Base-by-base conservation (phyloP, 2,888 invertebrate genomes). In the Drosophila barbarae region DNA sequence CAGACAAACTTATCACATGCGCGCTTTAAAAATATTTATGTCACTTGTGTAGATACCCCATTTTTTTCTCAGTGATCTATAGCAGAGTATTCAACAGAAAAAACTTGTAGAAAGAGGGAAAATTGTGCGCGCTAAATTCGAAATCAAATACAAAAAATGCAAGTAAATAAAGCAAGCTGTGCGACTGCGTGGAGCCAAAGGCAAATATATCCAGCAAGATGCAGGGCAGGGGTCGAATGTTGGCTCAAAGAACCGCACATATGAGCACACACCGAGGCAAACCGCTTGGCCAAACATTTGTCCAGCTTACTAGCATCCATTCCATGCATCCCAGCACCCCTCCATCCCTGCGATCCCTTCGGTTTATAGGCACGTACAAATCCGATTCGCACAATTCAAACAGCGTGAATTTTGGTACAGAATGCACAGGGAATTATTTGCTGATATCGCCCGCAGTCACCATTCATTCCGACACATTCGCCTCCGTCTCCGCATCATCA, bases 331-430 rank as follows among this genome's bases (percentile, higher is more conserved):
- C 44, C 36, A 5, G 18, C 23, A 3, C 12, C 35, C 21, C 13
- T 3, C 2, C 15, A n/a, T 12, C 21, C 26, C 28, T 32, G 13
- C 44, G 10, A 21, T 41, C 13, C 41, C 35, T 35, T 18, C 34
- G 21, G 56, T 47, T 44, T 46, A 55, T 72, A 67, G 73, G 68
- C 85, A 84, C 84, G 82, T 84, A 74, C 74, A 78, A 81, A 84
- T 85, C 76, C 82, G 82, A 85, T 84, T 85, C 84, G 64, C 85
- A 74, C 85, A 84, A 84, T 82, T 78, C 84, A 85, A 84, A 81
- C 85, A 85, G 72, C 78, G 67, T 69, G 65, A 52, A 73, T 80
- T 80, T 77, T 60, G 35, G 66, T 53, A 21, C 60, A 36, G 56
- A 69, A 71, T 68, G 68, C 71, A 80, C 65, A 56, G 68, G 64